These are phyloP conservation scores for Trypoxylon attenuatum DNA, from an alignment of 2,888 invertebrate genomes.

Conservation along the genomic window DNA sequence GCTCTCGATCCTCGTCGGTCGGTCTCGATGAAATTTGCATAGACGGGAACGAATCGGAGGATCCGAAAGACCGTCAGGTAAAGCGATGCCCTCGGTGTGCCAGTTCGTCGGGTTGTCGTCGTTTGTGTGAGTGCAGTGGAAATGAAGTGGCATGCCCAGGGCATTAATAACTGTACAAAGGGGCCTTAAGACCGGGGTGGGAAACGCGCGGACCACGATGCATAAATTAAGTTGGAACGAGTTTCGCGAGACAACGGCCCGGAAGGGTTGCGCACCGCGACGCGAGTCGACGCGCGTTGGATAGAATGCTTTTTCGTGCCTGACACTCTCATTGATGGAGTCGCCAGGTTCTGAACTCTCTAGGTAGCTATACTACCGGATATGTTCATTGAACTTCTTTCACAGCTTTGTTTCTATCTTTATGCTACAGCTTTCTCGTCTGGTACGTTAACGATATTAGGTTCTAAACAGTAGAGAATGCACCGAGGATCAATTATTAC, in stretches of 20 bases:
- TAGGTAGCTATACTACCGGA: no score
- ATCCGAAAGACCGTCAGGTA: slow-evolving; percentile 65
- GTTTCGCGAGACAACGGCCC: slow-evolving; percentile 60
- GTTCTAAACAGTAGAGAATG: no score
- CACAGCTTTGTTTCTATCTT: no score
- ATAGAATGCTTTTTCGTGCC: slow-evolving; percentile 18
- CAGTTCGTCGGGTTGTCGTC: no score
- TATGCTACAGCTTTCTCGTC: no score
- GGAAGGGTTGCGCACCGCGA: slow-evolving; percentile 41
- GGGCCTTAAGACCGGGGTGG: slow-evolving; percentile 58
- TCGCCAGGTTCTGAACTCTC: no score
- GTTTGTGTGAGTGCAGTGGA: slow-evolving; percentile 57
- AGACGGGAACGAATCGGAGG: slow-evolving; percentile 68
- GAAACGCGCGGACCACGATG: slow-evolving; percentile 55
- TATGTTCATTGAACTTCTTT: no score
- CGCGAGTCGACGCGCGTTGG: slow-evolving; percentile 16
- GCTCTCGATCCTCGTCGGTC: background rate
- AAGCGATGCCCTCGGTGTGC: slow-evolving; percentile 53
- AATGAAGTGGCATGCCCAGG: slow-evolving; percentile 71
- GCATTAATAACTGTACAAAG: slow-evolving; percentile 71
- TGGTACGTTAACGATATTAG: no score
- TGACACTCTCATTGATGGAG: slow-evolving; percentile 26
- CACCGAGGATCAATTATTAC: no score
- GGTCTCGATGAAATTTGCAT: slow-evolving; percentile 65
- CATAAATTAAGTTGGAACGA: slow-evolving; percentile 67